Base-by-base conservation (phyloP, 1,140 invertebrate species). In the Drosophila mauritiana region DNA sequence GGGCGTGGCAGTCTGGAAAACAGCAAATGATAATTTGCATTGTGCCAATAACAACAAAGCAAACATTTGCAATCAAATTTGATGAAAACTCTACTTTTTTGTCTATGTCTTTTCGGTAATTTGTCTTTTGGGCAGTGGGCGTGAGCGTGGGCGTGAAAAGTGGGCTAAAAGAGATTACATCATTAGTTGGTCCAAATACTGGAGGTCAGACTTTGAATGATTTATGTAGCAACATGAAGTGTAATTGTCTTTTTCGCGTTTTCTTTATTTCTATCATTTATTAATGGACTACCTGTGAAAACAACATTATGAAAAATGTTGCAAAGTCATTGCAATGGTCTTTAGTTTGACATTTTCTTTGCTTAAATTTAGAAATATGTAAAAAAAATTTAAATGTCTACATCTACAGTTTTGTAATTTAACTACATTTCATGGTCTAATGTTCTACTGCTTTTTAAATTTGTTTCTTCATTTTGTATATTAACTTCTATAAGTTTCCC, bases 11-110 rank as follows among this genome's bases (percentile, higher is more conserved):
- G 27, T 57, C 46, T 56, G 52, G 67, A 73, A 80, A 65, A 62
- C 78, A 74, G 48, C 83, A 82, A 86, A 78, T 64, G 58, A 61
- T 57, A 62, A 78, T 70, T 65, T 58, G 40, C 46, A 43, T 75
- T 75, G 72, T 43, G 64, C 58, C 54, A 54, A 63, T 46, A 45
- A 34, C 48, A 39, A 54, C 22, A 45, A 39, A 25, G 17, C 20
- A 58, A 63, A 61, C 51, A 65, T 62, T 58, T 54, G 37, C 54
- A 57, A 77, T 70, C 59, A 43, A 78, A 58, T 82, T 54, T 57
- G 54, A 62, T 74, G 70, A 74, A 74, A 74, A 61, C 34, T 55
- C 51, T 73, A 13, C 13, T 39, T 37, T 37, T 39, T 39, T 3
- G 4, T 1, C n/a, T 49, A 4, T 53, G 31, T 10, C 48, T 51